Evolutionary conservation across 2,888 invertebrate genomes (phyloP).

Genomic region (Thumatha senex): DNA sequence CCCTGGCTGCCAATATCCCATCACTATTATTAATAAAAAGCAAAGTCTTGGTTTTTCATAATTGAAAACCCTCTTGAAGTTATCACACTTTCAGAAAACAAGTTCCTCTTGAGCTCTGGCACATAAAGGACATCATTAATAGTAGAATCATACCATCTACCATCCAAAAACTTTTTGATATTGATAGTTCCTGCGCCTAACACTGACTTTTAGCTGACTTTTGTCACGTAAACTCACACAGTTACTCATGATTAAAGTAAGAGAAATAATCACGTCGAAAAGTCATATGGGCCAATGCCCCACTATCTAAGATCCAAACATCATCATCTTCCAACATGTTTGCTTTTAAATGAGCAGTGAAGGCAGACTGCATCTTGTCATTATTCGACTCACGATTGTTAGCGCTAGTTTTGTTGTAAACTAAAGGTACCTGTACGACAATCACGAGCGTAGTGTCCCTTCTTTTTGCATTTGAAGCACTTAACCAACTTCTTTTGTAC

Average conservation of each 20-base stretch:
- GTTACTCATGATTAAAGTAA: neutral
- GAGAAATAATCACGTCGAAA: neutral
- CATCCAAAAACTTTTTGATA: neutral
- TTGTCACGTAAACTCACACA: neutral
- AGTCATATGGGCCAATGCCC: constrained; percentile 2
- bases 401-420: too few relatives aligned
- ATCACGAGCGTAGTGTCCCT: constrained; percentile 2
- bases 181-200: neutral
- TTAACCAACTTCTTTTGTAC: too few relatives aligned
- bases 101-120: constrained; percentile 42
- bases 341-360: neutral
- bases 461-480: neutral
- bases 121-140: constrained; percentile 28
- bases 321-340: neutral
- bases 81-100: constrained; percentile 47
- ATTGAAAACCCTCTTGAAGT: constrained; percentile 36
- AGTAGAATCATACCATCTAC: neutral
- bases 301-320: constrained; percentile 2
- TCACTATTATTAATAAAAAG: constrained; percentile 16
- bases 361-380: constrained; percentile 2
- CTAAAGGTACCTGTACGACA: neutral
- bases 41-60: constrained; percentile 23
- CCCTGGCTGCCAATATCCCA: constrained; percentile 18
- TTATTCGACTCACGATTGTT: too few relatives aligned
- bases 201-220: neutral